Evolutionary conservation across 2,888 invertebrate species (phyloP), one percentile per base, ranked within the genome.

Genomic region (Parnassius apollo): DNA sequence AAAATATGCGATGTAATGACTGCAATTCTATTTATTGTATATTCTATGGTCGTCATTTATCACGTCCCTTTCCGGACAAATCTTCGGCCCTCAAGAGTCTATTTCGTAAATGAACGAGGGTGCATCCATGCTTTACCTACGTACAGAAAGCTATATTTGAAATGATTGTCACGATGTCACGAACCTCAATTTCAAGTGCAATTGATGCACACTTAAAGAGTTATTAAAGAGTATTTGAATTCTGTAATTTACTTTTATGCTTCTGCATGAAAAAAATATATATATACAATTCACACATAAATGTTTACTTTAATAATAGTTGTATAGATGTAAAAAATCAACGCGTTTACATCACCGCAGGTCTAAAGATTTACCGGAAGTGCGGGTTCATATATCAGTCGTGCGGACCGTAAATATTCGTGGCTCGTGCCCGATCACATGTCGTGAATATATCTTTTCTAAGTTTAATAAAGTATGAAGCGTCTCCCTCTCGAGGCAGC

Each of bases 91-190:
- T 76, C 81, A 82, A 84, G 77, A 82, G 80, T 75, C 81, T 81
- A 82, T 85, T 86, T 85, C 78, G 82, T 83, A 81, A 81, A 70
- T 80, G 80, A 82, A 77, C 71, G 83, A 83, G 86, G 86, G 85
- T 79, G 85, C 77, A 75, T 71, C 69, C 66, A 66, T 69, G 70
- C 70, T 61, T 60, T 54, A 49, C 13, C 11, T 35, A 57, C 44
- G 42, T 57, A 57, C 54, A 55, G 49, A 22, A 52, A 59, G 45
- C 18, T 49, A 45, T 52, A 52, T 61, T 13, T 8, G 44, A 56
- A 35, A 57, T 11, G 45, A 11, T 46, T 59, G 45, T 54, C 49
- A 35, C 18, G 42, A 54, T 56, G 42, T n/a, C 13, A 25, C 12
- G 35, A 35, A 35, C 7, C 7, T 35, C 7, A 7, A 46, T 49